A percentile compares a stretch with the other conserved stretches of the same genome.
These are phyloP conservation scores for Temnothorax ravouxi DNA, from an alignment of 2,888 invertebrate species.

Conservation along the genomic window DNA sequence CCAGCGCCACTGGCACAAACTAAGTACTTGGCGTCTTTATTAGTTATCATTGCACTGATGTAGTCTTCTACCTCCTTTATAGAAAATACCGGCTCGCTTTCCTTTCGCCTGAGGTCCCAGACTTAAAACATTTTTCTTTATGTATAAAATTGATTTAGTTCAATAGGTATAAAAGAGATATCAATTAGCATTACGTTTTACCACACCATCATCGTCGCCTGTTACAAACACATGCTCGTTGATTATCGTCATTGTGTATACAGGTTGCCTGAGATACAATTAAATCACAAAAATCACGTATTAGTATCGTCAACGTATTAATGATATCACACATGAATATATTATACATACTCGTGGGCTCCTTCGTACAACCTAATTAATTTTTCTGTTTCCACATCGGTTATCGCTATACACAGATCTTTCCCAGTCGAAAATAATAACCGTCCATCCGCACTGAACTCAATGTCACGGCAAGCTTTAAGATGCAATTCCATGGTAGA, in stretches of 20 bases:
- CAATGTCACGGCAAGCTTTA: constrained; percentile 93
- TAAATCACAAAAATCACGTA: not conserved
- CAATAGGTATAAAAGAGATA: not conserved
- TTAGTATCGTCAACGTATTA: constrained; percentile 3
- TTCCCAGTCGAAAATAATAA: constrained; percentile 92
- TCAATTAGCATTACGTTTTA: constrained; percentile 87
- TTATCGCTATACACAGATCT: constrained; percentile 92
- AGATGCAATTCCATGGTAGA: constrained; percentile 92
- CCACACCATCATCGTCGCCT: constrained; percentile 95
- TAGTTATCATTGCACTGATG: constrained; percentile 93
- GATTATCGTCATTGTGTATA: constrained; percentile 92
- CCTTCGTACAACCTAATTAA: constrained; percentile 91
- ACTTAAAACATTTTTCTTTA: constrained; percentile 85
- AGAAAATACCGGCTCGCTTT: constrained; percentile 89
- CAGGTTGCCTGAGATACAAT: constrained; percentile 87
- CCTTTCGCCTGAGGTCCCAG: constrained; percentile 94
- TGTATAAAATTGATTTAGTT: not conserved
- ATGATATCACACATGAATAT: constrained; percentile 4
- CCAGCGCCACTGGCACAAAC: constrained; percentile 96
- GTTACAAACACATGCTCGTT: constrained; percentile 93
- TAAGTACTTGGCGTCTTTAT: constrained; percentile 91
- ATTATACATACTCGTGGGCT: constrained; percentile 91
- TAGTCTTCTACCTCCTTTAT: constrained; percentile 95
- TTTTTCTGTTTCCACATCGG: constrained; percentile 93
- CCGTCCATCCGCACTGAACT: constrained; percentile 91